Evolutionary conservation across 2,113 vertebrate species (phyloP).

Genomic region (Sterrhoptilus dennistouni): DNA sequence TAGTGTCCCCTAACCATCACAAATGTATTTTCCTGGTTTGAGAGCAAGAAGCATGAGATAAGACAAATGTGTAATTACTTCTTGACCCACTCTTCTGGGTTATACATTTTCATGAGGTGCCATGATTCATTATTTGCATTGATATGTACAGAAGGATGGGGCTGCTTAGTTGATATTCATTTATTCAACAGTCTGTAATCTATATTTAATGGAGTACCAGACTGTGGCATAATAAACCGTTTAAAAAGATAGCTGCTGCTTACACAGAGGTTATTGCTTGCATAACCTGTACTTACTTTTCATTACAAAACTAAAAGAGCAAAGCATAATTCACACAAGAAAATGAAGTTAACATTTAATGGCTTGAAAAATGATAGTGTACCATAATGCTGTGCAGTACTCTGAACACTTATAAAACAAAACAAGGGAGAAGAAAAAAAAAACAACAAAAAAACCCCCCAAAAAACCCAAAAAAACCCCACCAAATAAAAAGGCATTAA

Average conservation of each 20-base stretch:
- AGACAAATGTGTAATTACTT: slow-evolving; percentile 82
- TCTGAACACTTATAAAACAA: slow-evolving; percentile 70
- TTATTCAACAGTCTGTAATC: slow-evolving; percentile 83
- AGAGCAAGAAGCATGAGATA: slow-evolving; percentile 76
- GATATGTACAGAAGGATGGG: slow-evolving; percentile 75
- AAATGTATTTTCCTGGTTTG: slow-evolving; percentile 65
- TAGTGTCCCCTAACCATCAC: background rate
- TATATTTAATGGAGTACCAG: slow-evolving; percentile 85
- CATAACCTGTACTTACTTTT: slow-evolving; percentile 85
- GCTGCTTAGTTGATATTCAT: slow-evolving; percentile 81
- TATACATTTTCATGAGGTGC: slow-evolving; percentile 79
- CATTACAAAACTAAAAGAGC: slow-evolving; percentile 82
- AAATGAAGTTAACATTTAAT: slow-evolving; percentile 83
- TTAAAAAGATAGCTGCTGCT: slow-evolving; percentile 79
- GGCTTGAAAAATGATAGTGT: slow-evolving; percentile 76
- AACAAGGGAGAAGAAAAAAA: slow-evolving; percentile 41
- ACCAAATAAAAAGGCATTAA: slow-evolving; percentile 55
- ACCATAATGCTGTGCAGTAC: slow-evolving; percentile 52
- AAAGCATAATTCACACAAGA: slow-evolving; percentile 79
- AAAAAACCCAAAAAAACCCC: too few relatives aligned
- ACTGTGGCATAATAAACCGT: slow-evolving; percentile 81
- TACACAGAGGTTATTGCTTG: slow-evolving; percentile 81
- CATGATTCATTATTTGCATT: slow-evolving; percentile 80
- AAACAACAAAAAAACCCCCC: slow-evolving; percentile 11
- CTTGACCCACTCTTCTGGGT: slow-evolving; percentile 74